These are phyloP conservation scores for Ctenodactylus gundi DNA, from an alignment of 2,113 vertebrate species.

Conservation along the genomic window DNA sequence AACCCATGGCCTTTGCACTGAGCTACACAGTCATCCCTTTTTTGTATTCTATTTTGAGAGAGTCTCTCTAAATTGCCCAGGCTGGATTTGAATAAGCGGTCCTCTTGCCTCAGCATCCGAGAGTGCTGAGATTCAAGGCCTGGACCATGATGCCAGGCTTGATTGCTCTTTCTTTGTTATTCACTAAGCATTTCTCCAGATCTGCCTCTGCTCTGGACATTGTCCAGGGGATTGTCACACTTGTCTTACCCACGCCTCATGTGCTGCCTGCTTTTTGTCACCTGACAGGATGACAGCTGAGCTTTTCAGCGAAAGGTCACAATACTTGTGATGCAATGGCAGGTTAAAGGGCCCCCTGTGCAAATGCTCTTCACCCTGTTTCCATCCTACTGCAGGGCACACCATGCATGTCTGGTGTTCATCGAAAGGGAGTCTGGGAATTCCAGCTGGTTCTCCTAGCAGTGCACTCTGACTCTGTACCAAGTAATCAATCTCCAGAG, in stretches of 20 bases:
- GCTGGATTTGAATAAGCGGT: not conserved
- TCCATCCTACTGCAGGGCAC: not conserved
- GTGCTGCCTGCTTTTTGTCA: not conserved
- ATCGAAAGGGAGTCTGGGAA: not conserved
- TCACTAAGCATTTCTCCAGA: not conserved
- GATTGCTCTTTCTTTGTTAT: not conserved
- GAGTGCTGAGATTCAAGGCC: not conserved
- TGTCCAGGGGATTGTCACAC: not conserved
- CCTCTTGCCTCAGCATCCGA: not conserved
- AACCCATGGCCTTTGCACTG: not conserved
- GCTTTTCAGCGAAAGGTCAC: conserved; percentile 61
- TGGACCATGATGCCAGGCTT: too few species aligned
- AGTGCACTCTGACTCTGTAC: not conserved
- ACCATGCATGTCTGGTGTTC: not conserved
- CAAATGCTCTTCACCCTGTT: not conserved
- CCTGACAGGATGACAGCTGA: not conserved
- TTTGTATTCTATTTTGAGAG: not conserved
- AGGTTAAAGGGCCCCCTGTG: conserved; percentile 9
- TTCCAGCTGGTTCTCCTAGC: not conserved
- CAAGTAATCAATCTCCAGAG: not conserved
- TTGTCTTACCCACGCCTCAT: not conserved
- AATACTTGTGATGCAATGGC: conserved; percentile 33
- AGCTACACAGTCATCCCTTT: not conserved
- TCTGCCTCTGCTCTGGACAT: not conserved
- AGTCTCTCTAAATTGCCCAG: not conserved